phyloP scores from a whole-genome alignment of 1,140 invertebrate genomes.

The Brachionus asplanchnoidis region DNA sequence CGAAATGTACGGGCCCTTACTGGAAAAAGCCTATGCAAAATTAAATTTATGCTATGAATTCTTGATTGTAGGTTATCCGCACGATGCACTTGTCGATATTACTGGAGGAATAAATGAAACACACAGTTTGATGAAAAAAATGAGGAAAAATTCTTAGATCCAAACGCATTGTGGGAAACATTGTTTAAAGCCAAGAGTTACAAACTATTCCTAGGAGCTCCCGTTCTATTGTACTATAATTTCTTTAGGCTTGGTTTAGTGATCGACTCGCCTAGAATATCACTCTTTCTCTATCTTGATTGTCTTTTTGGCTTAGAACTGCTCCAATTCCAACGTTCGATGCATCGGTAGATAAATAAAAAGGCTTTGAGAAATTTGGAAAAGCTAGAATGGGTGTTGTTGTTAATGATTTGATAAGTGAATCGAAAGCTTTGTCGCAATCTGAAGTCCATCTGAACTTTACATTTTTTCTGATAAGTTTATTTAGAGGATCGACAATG shows the following conservation, averaged over 20 bases:
- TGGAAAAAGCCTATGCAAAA: constrained; percentile 68
- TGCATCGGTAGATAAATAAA: constrained; percentile 39
- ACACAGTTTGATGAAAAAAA: neutral
- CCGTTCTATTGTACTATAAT: neutral
- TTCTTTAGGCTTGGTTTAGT: constrained; percentile 14
- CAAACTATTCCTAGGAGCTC: neutral
- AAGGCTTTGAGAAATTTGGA: neutral
- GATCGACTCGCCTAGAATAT: constrained; percentile 23
- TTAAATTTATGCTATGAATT: constrained; percentile 56
- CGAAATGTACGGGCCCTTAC: constrained; percentile 73
- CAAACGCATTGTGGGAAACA: neutral
- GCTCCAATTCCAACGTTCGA: constrained; percentile 21
- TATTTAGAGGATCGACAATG: constrained; percentile 48
- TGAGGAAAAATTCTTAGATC: constrained; percentile 61
- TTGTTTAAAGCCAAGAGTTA: neutral
- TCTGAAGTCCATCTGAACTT: constrained; percentile 41
- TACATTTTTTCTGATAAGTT: constrained; percentile 46
- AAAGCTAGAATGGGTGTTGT: neutral
- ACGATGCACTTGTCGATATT: constrained; percentile 61
- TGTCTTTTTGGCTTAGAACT: constrained; percentile 1
- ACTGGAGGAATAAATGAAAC: constrained; percentile 61
- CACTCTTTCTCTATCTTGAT: neutral
- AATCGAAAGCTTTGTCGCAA: constrained; percentile 48
- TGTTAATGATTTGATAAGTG: constrained; percentile 42
- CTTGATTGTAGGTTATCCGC: constrained; percentile 58